These are phyloP conservation scores for Ammodytes dubius DNA, from an alignment of 2,113 vertebrate species.

Conservation along the genomic window DNA sequence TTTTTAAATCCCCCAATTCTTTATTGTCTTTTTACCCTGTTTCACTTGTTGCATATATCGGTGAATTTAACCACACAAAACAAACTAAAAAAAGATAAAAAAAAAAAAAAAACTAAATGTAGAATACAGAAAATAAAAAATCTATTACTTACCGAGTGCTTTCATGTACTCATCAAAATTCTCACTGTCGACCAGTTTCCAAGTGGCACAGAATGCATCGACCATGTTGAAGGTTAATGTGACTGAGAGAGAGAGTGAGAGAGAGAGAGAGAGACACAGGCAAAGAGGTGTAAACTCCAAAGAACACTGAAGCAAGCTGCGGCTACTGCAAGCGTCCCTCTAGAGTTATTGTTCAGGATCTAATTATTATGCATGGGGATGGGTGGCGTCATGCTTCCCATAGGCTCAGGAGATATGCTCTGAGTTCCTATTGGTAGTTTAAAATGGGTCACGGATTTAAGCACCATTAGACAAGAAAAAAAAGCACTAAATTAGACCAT, in stretches of 20 bases:
- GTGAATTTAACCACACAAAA: neutral
- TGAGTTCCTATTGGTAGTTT: slow-evolving; percentile 57
- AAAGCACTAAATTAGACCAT: slow-evolving; percentile 46
- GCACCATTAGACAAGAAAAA: neutral
- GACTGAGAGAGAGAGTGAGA: too few relatives aligned
- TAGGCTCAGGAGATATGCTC: slow-evolving; percentile 77
- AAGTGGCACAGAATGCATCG: slow-evolving; percentile 94
- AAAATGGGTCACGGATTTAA: slow-evolving; percentile 64
- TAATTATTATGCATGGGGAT: slow-evolving; percentile 65
- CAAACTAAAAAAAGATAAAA: neutral
- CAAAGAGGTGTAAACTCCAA: slow-evolving; percentile 50
- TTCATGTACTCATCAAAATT: slow-evolving; percentile 98
- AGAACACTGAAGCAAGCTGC: slow-evolving; percentile 52
- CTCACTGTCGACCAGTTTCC: slow-evolving; percentile 93
- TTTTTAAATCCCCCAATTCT: too few relatives aligned
- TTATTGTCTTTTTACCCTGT: too few relatives aligned
- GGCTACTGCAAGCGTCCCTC: slow-evolving; percentile 39
- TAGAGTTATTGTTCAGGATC: slow-evolving; percentile 46
- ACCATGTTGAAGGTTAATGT: slow-evolving; percentile 85
- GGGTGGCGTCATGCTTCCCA: slow-evolving; percentile 61
- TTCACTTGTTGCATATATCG: neutral
- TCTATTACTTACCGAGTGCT: slow-evolving; percentile 87
- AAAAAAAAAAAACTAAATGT: too few relatives aligned
- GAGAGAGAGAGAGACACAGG: neutral
- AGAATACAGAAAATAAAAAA: too few relatives aligned